Evolutionary conservation across 1,140 invertebrate species (phyloP).

Genomic region (Lasaia peninsularis): DNA sequence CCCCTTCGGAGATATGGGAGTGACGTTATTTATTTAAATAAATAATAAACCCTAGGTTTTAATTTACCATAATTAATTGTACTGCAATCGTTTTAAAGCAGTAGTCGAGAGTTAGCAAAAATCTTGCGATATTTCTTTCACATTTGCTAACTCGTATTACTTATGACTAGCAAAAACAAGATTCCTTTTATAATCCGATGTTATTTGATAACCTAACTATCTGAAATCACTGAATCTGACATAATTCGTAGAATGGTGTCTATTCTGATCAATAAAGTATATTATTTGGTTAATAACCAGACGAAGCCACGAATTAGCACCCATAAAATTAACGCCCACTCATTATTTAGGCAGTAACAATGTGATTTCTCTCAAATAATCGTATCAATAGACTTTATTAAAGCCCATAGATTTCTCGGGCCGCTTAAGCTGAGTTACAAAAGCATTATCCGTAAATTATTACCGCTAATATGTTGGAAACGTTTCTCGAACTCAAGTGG

Average conservation of each 20-base stretch:
- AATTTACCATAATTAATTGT: no score
- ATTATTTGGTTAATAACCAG: not conserved
- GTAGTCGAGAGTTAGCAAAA: no score
- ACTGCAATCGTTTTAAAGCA: no score
- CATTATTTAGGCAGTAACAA: not conserved
- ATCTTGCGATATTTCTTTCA: no score
- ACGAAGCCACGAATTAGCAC: not conserved
- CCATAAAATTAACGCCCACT: not conserved
- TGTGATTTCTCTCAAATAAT: constrained; percentile 59
- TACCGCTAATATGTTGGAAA: constrained; percentile 67
- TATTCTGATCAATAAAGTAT: not conserved
- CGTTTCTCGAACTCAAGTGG: constrained; percentile 37
- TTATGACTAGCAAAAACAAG: no score
- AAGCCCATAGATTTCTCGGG: constrained; percentile 66
- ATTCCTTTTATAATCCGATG: no score
- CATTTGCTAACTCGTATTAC: no score
- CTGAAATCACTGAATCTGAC: no score
- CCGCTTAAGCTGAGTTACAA: constrained; percentile 56
- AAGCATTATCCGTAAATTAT: constrained; percentile 72
- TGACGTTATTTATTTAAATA: no score
- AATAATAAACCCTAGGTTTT: no score
- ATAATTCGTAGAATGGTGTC: not conserved
- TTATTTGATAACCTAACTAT: no score
- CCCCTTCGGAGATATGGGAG: no score
- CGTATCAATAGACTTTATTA: constrained; percentile 67